Evolutionary conservation across 2,888 invertebrate species (phyloP), one percentile per base, ranked within the genome.

Genomic region (Phytoseiulus persimilis): DNA sequence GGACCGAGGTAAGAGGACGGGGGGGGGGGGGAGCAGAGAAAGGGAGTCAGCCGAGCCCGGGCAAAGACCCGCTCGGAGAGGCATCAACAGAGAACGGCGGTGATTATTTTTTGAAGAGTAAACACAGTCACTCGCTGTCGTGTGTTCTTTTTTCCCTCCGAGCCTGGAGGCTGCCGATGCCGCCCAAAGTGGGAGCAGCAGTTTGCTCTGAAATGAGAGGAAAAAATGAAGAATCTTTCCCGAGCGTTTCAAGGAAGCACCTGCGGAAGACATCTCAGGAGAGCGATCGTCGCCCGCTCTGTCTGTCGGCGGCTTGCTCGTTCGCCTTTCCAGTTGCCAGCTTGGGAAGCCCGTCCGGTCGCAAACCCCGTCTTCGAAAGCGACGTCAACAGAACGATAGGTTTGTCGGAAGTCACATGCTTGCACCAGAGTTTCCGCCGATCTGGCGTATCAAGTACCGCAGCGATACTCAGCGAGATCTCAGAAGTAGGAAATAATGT

Each of bases 91-190:
- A 65, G 87, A 32, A 87, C 32, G 87, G n/a, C 28, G 33, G 87
- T 87, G 87, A 87, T 87, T 87, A 87, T 87, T 87, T 87, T 87
- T 87, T 87, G 87, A 87, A 87, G 87, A 45, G 87, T 87, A 87
- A 87, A 87, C 87, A 87, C 45, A n/a, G n/a, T n/a, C n/a, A 87
- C 87, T 1, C 39, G n/a, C 87, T 28, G 39, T n/a, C 33, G 11
- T 87, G 5, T 87, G 32, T 65, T 1, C 18, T 65, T 18, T 28
- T 65, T 65, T 65, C 18, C 65, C 23, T 14, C 65, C 65, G 65
- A 65, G 18, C 65, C 28, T 28, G 28, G 65, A 65, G 65, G 11
- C 65, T 65, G 5, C 65, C 65, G 65, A 6, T 65, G 65, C 65
- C 28, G 65, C 65, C 18, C 65, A 23, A 65, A 65, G 65, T 65